These are phyloP conservation scores for Heliconius eleuchia DNA, from an alignment of 1,140 invertebrate species.

Conservation along the genomic window DNA sequence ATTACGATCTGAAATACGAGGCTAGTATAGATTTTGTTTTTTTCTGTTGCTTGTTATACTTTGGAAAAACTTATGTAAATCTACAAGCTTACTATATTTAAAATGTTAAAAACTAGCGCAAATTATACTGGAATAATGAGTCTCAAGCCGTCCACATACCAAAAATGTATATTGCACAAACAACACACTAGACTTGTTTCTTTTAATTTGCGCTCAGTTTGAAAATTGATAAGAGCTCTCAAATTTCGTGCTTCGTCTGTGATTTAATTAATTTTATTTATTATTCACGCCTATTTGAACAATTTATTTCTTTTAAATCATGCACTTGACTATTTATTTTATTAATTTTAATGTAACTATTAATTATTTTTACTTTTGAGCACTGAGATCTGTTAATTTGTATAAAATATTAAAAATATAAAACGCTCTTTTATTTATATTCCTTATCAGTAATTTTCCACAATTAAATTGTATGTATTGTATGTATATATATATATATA, in stretches of 20 bases:
- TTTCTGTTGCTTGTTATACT: not conserved
- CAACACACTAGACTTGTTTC: constrained; percentile 1
- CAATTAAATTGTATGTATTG: too few species aligned
- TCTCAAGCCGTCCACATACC: constrained; percentile 8
- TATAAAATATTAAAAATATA: constrained; percentile 64
- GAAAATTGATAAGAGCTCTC: constrained; percentile 57
- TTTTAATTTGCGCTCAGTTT: constrained; percentile 15
- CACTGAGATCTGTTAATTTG: constrained; percentile 80
- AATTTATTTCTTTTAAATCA: constrained; percentile 67
- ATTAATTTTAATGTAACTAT: constrained; percentile 57
- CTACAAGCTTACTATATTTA: not conserved
- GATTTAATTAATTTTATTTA: constrained; percentile 71
- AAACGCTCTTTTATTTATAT: constrained; percentile 40
- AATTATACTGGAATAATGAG: not conserved
- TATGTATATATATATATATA: too few species aligned
- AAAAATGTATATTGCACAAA: constrained; percentile 15
- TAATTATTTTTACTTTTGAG: constrained; percentile 71
- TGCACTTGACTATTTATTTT: constrained; percentile 78
- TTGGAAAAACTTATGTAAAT: not conserved
- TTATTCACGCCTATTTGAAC: constrained; percentile 58
- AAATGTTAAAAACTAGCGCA: constrained; percentile 4
- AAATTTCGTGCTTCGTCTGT: constrained; percentile 72
- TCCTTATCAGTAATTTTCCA: not conserved
- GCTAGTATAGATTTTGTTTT: constrained; percentile 19
- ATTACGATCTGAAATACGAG: constrained; percentile 30